These are phyloP conservation scores for Aldabrachelys gigantea DNA, from an alignment of 2,113 vertebrate genomes.

Conservation along the genomic window DNA sequence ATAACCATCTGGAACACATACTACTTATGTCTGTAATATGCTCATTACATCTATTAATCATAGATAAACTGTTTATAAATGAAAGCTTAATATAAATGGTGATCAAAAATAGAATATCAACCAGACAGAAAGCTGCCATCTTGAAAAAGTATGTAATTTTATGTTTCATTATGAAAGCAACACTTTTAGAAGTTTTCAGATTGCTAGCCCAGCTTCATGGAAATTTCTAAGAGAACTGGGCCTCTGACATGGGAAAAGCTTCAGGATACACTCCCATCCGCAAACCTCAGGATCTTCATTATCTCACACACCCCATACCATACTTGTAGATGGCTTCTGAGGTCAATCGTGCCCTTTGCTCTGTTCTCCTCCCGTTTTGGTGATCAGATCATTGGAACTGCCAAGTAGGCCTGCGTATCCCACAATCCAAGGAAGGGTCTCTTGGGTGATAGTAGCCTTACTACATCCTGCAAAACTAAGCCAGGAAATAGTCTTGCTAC, in stretches of 20 bases:
- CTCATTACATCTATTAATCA: not conserved
- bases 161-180: not conserved
- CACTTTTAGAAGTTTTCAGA: not conserved
- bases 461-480: not conserved
- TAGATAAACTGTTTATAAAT: not conserved
- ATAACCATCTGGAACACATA: not conserved
- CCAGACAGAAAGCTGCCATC: not conserved
- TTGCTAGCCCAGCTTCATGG: not conserved
- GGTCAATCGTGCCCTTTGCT: not conserved
- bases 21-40: not conserved
- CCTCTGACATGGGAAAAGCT: not conserved
- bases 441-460: not conserved
- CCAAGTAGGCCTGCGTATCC: not conserved
- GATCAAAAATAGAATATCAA: not conserved
- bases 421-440: not conserved
- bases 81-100: not conserved
- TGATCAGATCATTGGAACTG: not conserved
- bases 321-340: not conserved
- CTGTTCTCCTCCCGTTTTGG: not conserved
- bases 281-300: not conserved
- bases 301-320: not conserved
- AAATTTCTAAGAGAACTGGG: not conserved
- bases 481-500: not conserved
- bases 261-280: not conserved
- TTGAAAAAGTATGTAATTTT: accelerated